Evolutionary conservation across 2,113 vertebrate genomes (phyloP), one percentile per base, ranked within the genome.

Genomic region (Ammodramus savannarum): DNA sequence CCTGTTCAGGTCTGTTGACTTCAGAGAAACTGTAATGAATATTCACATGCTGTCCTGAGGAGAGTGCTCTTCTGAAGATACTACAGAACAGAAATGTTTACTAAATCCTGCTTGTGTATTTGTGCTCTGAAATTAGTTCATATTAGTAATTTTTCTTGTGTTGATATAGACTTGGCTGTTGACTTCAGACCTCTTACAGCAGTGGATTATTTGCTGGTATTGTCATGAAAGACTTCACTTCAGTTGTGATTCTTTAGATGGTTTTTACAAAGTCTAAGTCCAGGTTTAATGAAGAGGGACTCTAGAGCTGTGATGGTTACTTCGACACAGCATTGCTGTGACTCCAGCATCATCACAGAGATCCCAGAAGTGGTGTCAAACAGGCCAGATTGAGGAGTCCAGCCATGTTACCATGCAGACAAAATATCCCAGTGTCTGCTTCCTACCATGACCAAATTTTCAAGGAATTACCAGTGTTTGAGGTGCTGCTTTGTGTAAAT

Each of bases 61-160:
- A 81, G 31, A 65, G 21, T 65, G 31, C 43, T 83, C 16, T 86
- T 94, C 36, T 79, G 85, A 76, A 90, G 39, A 68, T 52, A 31
- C 13, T 15, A 59, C 84, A 48, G 72, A 78, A 8, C 29, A 74
- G 39, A 48, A 95, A 58, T 18, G 17, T 26, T 74, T 67, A 43
- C 41, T 41, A 61, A 87, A 59, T 86, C n/a, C 21, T 52, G 62
- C 51, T 85, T 90, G 72, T 93, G 62, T 81, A 87, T 75, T 87
- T 73, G 34, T 82, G 73, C 57, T 90, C 15, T 34, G 95, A 79
- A 96, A 97, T 85, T 62, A 94, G 9, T 93, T 96, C 63, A 44
- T 82, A 77, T 75, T 74, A 48, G 72, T 26, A 23, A 44, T 81
- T 95, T 96, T 97, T 95, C 74, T 90, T 93, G 83, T 89, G 80